Conservation (phyloP, 2,113 vertebrate genomes). For the Semnopithecus entellus region DNA sequence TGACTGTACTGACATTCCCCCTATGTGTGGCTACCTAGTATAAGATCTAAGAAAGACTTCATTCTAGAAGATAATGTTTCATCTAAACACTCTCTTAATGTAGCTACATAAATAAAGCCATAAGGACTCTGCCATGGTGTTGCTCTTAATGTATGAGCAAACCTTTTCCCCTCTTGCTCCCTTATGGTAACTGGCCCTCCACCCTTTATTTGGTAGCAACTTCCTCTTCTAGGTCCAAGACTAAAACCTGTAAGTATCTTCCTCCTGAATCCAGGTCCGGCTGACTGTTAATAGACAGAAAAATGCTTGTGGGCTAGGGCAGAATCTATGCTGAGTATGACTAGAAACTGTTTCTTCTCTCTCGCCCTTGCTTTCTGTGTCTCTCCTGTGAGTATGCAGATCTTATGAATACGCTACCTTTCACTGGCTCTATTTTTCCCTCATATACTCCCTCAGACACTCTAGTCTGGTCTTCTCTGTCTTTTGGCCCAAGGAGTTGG, state of each 20-base stretch:
- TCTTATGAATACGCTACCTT: not conserved
- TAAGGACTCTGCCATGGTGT: not conserved
- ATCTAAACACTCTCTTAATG: not conserved
- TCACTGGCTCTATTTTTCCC: not conserved
- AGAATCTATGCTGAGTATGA: not conserved
- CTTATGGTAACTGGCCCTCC: not conserved
- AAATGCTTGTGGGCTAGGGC: not conserved
- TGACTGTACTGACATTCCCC: not conserved
- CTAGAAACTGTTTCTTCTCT: not conserved
- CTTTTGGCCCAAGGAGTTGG: not conserved
- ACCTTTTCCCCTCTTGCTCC: not conserved
- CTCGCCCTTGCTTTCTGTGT: not conserved
- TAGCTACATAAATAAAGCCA: not conserved
- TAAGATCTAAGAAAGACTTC: constrained; percentile 20
- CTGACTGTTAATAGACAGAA: not conserved
- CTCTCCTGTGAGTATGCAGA: not conserved
- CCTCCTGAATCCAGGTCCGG: not conserved
- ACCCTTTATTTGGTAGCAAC: not conserved
- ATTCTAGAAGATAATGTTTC: constrained; percentile 7
- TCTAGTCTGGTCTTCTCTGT: not conserved
- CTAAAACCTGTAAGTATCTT: not conserved
- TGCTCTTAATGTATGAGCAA: not conserved
- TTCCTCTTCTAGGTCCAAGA: constrained; percentile 23
- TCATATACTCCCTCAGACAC: not conserved
- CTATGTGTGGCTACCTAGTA: not conserved